phyloP scores from a whole-genome alignment of 2,888 invertebrate genomes.

The Tenthredo notha region DNA sequence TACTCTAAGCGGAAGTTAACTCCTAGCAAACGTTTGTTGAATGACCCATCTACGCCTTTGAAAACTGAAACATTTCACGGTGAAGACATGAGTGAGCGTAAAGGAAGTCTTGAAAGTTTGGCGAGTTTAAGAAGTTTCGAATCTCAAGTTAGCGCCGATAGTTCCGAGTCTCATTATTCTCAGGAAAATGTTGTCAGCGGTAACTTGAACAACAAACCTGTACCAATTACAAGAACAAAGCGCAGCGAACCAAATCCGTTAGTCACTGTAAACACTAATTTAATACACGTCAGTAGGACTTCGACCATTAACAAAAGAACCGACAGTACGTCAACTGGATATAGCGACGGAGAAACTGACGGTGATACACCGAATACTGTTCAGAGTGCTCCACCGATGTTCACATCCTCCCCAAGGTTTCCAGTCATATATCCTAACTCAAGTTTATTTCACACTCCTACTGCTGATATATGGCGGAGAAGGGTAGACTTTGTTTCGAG shows the following conservation, averaged over 20 bases:
- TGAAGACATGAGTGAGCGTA: constrained; percentile 76
- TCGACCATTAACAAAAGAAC: constrained; percentile 70
- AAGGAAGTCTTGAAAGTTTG: constrained; percentile 81
- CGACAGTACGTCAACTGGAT: constrained; percentile 75
- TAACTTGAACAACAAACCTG: constrained; percentile 66
- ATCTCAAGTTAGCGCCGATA: constrained; percentile 79
- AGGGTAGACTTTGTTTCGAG: constrained; percentile 66
- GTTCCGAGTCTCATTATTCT: constrained; percentile 72
- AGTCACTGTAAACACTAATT: constrained; percentile 63
- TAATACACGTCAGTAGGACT: constrained; percentile 68
- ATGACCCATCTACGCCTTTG: constrained; percentile 74
- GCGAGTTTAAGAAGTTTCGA: constrained; percentile 78
- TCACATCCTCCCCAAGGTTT: constrained; percentile 68
- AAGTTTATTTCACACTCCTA: constrained; percentile 69
- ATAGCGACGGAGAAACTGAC: constrained; percentile 79
- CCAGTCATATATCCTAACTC: constrained; percentile 68
- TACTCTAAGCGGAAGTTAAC: constrained; percentile 75
- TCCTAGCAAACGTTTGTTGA: constrained; percentile 73
- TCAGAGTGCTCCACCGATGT: constrained; percentile 75
- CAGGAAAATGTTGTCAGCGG: constrained; percentile 68
- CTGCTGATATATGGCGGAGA: constrained; percentile 74
- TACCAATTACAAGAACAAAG: constrained; percentile 74
- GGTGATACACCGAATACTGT: constrained; percentile 72
- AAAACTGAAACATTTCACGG: constrained; percentile 69
- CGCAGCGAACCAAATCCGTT: constrained; percentile 70